A percentile compares a stretch with the other conserved stretches of the same genome.
These are phyloP conservation scores for Heliconius congener DNA, from an alignment of 1,140 invertebrate genomes.

Conservation along the genomic window DNA sequence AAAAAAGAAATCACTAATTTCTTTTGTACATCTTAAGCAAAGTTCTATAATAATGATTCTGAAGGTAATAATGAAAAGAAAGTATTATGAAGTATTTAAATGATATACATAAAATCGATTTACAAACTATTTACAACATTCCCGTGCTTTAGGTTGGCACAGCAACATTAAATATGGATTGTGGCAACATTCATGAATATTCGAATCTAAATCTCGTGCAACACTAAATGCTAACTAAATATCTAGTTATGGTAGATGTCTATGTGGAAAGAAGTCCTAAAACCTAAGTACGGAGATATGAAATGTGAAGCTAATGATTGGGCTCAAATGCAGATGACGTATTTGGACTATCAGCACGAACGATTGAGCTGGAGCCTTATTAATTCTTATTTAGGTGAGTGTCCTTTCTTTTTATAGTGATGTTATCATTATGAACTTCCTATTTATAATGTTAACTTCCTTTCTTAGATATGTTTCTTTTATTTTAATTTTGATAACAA, in stretches of 20 bases:
- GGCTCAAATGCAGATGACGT: constrained; percentile 35
- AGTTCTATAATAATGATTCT: not conserved
- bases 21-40: not conserved
- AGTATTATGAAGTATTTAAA: constrained; percentile 18
- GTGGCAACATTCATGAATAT: constrained; percentile 26
- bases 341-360: constrained; percentile 12
- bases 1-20: not conserved
- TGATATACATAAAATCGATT: constrained; percentile 20
- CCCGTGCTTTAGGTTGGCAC: constrained; percentile 17
- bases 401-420: not conserved
- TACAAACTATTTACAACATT: not conserved
- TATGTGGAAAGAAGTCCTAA: constrained; percentile 27
- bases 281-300: constrained; percentile 37
- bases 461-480: not conserved
- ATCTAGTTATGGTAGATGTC: not conserved
- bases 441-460: not conserved
- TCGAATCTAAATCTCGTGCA: constrained; percentile 28
- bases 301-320: constrained; percentile 46
- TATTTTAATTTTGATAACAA: not conserved
- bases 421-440: not conserved
- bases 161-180: constrained; percentile 1
- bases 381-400: constrained; percentile 31
- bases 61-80: not conserved
- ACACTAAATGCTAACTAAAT: constrained; percentile 33
- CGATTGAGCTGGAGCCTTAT: constrained; percentile 30